Percentiles rank a stretch among this genome's conserved stretches.
These are phyloP conservation scores for Cotesia chilonis DNA, from an alignment of 1,140 invertebrate species.

Conservation along the genomic window DNA sequence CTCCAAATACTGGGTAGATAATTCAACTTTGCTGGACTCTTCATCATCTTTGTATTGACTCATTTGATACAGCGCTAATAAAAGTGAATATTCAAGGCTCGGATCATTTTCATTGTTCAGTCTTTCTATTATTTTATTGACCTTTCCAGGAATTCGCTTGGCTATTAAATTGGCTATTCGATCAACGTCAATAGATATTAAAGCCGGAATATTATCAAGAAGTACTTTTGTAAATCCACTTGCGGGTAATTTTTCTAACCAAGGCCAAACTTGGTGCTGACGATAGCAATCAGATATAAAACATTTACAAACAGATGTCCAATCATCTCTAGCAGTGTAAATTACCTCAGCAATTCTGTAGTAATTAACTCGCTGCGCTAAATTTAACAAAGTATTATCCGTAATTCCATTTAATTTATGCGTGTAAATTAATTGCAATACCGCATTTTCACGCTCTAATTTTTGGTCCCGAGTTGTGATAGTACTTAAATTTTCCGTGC, in stretches of 20 bases:
- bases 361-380: conserved; percentile 73
- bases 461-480: conserved; percentile 65
- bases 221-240: conserved; percentile 53
- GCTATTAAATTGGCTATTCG: conserved; percentile 53
- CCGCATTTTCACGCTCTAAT: conserved; percentile 81
- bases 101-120: conserved; percentile 54
- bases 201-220: conserved; percentile 42
- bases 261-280: conserved; percentile 57
- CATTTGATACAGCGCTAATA: conserved; percentile 71
- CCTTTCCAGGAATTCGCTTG: conserved; percentile 46
- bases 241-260: conserved; percentile 54
- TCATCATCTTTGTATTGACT: conserved; percentile 61
- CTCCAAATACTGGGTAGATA: conserved; percentile 69
- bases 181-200: conserved; percentile 51
- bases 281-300: conserved; percentile 53
- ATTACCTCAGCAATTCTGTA: conserved; percentile 57
- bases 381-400: conserved; percentile 66
- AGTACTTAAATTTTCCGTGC: conserved; percentile 57
- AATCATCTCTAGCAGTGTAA: conserved; percentile 59
- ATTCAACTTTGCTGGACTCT: conserved; percentile 55
- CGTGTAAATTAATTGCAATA: conserved; percentile 78
- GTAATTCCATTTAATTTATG: conserved; percentile 74
- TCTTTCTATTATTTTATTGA: conserved; percentile 55
- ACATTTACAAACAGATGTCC: conserved; percentile 60
- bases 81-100: conserved; percentile 69